Evolutionary conservation across 2,888 invertebrate genomes (phyloP).

Genomic region (Venusia cambrica): DNA sequence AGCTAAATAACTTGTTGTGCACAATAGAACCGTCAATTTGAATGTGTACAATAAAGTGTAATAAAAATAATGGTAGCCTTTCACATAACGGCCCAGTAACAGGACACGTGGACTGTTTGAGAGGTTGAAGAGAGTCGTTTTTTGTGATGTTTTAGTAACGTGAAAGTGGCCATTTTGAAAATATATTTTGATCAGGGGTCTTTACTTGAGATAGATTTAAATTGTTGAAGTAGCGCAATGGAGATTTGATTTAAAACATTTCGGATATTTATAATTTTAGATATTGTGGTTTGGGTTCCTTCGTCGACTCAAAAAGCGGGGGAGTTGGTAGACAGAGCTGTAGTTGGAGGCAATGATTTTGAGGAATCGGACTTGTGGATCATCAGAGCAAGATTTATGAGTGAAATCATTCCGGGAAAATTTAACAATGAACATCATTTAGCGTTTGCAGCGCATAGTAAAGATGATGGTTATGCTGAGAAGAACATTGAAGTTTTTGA

Average conservation of each 20-base stretch:
- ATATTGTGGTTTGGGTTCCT: constrained; percentile 9
- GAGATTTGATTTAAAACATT: constrained; percentile 3
- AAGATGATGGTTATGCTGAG: constrained; percentile 4
- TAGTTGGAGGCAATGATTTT: constrained; percentile 15
- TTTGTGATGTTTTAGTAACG: no score
- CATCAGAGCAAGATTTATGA: constrained; percentile 9
- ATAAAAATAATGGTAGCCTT: no score
- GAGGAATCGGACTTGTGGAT: constrained; percentile 18
- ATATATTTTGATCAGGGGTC: no score
- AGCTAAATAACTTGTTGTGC: no score
- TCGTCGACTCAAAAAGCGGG: background rate
- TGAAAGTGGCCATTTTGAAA: no score
- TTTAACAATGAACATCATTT: constrained; percentile 5
- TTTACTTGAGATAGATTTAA: no score
- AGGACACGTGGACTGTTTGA: no score
- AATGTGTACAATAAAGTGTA: no score
- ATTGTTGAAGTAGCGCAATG: no score
- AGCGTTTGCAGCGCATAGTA: constrained; percentile 4
- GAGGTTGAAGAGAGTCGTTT: no score
- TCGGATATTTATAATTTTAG: constrained; percentile 3
- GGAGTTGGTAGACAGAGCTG: constrained; percentile 2
- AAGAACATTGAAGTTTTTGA: constrained; percentile 8
- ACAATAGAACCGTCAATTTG: no score
- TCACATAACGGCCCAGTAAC: no score
- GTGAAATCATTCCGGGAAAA: constrained; percentile 14